phyloP scores from a whole-genome alignment of 2,113 vertebrate genomes.

The Silurus meridionalis region DNA sequence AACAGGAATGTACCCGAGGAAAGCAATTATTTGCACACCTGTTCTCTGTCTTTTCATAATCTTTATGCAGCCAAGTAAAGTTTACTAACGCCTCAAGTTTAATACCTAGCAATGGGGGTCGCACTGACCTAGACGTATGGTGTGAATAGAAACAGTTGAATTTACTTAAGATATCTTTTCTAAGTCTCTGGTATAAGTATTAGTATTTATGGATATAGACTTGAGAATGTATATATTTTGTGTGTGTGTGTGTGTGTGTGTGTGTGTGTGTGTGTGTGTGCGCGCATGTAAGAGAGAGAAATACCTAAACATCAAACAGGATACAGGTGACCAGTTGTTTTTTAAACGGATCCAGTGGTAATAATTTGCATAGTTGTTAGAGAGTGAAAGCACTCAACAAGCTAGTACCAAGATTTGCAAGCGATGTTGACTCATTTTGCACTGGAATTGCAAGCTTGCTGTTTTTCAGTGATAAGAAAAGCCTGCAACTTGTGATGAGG shows the following conservation, averaged over 20 bases:
- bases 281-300: not conserved
- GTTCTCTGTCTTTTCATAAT: constrained; percentile 28
- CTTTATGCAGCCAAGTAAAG: constrained; percentile 1
- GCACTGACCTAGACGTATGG: not conserved
- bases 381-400: not conserved
- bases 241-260: not conserved
- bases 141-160: not conserved
- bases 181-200: not conserved
- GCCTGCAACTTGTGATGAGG: not conserved
- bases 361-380: not conserved
- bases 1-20: constrained; percentile 39
- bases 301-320: not conserved
- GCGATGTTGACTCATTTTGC: not conserved
- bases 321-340: constrained; percentile 11
- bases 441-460: constrained; percentile 15
- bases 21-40: constrained; percentile 51
- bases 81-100: not conserved
- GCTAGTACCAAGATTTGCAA: not conserved
- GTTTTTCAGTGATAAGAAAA: constrained; percentile 22
- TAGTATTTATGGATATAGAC: not conserved
- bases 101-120: not conserved
- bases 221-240: not conserved
- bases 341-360: not conserved
- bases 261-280: too few relatives aligned
- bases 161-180: not conserved